Base-by-base conservation (phyloP, 2,888 invertebrate species). In the Drosophila flavopinicola region DNA sequence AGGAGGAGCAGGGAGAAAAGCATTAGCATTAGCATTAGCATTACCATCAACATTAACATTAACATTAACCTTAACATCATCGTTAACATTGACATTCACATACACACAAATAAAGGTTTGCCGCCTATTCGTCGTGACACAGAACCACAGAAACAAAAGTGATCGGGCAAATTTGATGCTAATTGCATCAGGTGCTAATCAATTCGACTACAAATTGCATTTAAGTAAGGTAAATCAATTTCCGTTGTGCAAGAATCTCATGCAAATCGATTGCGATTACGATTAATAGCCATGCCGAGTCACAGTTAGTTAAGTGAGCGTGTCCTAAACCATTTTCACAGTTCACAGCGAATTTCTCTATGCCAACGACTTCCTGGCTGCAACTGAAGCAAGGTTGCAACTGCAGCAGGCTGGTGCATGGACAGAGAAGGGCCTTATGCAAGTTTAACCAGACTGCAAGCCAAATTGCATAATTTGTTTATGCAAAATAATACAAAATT, bases 291-390 rank as follows among this genome's bases (percentile, higher is more conserved):
- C 64, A 39, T 30, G 47, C 27, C 54, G n/a, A n/a, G 75, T 56
- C 71, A 66, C 58, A 60, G 68, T 75, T 82, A 53, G 69, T 35
- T 60, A 78, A 82, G 74, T 77, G 75, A 78, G 77, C 85, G 77
- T 83, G 72, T 70, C 72, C 58, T 41, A 33, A 45, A 44, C 30
- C 41, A 24, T 27, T 57, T 49, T 3, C 30, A 33, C n/a, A 32
- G 35, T 44, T 13, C 37, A 35, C 49, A 30, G 47, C 15, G 42
- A 84, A 75, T 58, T 69, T 69, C 80, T 59, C 68, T 56, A 39
- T 29, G 39, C 35, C 49, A 48, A 47, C 58, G 29, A 77, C 57
- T 79, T 84, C 76, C 78, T 73, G 74, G 45, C 76, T 66, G 51
- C 37, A 51, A 25, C 20, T 20, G 32, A 23, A 11, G 11, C 32